phyloP scores from a whole-genome alignment of 2,113 vertebrate genomes.

The Hippocampus mohnikei region DNA sequence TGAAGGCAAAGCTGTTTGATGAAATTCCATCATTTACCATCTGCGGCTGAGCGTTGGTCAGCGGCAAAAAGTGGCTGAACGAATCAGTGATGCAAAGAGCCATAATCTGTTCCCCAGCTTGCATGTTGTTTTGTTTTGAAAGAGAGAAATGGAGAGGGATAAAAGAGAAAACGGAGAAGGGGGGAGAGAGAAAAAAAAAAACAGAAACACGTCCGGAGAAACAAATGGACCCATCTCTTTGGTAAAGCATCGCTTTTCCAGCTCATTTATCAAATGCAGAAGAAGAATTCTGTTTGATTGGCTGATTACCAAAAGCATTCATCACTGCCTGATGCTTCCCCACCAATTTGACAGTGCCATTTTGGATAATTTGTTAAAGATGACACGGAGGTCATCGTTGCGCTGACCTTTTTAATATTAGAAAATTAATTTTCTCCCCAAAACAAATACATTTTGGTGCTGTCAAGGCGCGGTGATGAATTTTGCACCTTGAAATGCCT shows the following conservation, averaged over 20 bases:
- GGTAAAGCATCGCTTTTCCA: slow-evolving; percentile 67
- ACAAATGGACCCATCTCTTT: slow-evolving; percentile 72
- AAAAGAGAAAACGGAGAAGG: slow-evolving; percentile 56
- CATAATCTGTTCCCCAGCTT: slow-evolving; percentile 71
- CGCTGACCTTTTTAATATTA: slow-evolving; percentile 96
- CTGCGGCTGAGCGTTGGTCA: slow-evolving; percentile 68
- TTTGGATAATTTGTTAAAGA: slow-evolving; percentile 94
- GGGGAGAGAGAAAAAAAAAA: neutral
- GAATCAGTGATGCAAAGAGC: slow-evolving; percentile 73
- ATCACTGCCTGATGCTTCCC: slow-evolving; percentile 81
- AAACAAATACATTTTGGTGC: slow-evolving; percentile 93
- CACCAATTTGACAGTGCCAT: slow-evolving; percentile 87
- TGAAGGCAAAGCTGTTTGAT: slow-evolving; percentile 52
- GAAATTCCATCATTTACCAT: slow-evolving; percentile 68
- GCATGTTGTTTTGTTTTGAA: slow-evolving; percentile 67
- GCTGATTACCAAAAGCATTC: slow-evolving; percentile 85
- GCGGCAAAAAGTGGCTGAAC: slow-evolving; percentile 64
- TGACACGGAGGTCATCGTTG: slow-evolving; percentile 86
- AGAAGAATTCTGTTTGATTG: slow-evolving; percentile 86
- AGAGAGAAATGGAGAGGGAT: slow-evolving; percentile 52
- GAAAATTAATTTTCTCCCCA: slow-evolving; percentile 92
- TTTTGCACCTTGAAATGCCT: slow-evolving; percentile 81
- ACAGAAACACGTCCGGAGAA: slow-evolving; percentile 56
- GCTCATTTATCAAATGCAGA: slow-evolving; percentile 75
- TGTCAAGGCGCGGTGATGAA: slow-evolving; percentile 83